Conservation (phyloP, 2,797 vertebrate genomes). For the Champsocephalus gunnari region DNA sequence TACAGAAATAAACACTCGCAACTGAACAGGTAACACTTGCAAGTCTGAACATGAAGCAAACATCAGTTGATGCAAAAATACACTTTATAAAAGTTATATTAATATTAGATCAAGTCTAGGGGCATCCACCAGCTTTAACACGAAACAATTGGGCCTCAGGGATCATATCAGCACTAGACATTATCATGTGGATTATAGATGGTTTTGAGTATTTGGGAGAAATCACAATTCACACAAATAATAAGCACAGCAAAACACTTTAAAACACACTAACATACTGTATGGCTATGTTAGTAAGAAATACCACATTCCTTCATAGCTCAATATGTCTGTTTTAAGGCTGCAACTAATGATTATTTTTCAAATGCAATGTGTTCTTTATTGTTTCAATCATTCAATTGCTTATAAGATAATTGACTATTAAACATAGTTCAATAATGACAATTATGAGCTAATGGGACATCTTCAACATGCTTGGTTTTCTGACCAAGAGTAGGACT, state of each 20-base stretch:
- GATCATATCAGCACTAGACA: conserved; percentile 23
- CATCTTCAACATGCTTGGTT: not conserved
- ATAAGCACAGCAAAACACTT: not conserved
- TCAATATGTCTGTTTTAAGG: not conserved
- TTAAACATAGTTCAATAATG: not conserved
- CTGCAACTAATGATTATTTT: not conserved
- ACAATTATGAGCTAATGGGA: not conserved
- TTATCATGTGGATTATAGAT: conserved; percentile 53
- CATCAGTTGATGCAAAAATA: not conserved
- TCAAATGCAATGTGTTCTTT: not conserved
- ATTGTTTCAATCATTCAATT: not conserved
- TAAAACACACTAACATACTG: conserved; percentile 2
- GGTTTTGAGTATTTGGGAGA: conserved; percentile 6
- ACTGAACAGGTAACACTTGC: not conserved
- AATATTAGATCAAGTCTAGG: conserved; percentile 47
- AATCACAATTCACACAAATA: conserved; percentile 21
- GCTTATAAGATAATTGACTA: not conserved
- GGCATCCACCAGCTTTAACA: conserved; percentile 10
- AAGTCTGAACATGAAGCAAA: conserved; percentile 2
- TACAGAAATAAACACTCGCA: not conserved
- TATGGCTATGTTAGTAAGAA: conserved; percentile 15
- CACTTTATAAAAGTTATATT: conserved; percentile 17
- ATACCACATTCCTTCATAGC: not conserved
- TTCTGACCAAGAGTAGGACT: not conserved
- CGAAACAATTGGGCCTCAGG: conserved; percentile 6